Evolutionary conservation across 2,888 invertebrate species (phyloP), one percentile per base, ranked within the genome.

Genomic region (Lepidochrysops patricia): DNA sequence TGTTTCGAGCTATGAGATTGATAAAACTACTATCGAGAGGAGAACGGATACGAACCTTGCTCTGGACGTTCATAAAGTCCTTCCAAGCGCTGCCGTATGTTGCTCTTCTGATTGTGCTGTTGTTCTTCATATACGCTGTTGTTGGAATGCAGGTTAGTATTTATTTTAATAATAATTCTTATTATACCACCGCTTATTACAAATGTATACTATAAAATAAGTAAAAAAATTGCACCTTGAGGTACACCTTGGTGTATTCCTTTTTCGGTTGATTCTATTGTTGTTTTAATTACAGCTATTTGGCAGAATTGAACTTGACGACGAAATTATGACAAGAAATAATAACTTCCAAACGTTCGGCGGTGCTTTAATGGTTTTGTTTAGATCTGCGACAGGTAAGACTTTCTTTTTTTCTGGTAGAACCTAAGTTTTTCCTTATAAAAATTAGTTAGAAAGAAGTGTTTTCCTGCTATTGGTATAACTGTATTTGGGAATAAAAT

Each of bases 51-150:
- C 91, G 99, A 61, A 99, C 99, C 0, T 90, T 99, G 56, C 91
- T 99, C 5, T 99, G 99, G 99, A 99, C 99, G 2, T 99, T 99
- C 82, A 97, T 99, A 73, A 99, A 99, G 89, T 98, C 98, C 4
- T 99, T 99, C 89, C 96, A 99, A 91, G 99, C 99, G 5, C 90
- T 99, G 78, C 99, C 99, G 1, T 99, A 99, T 80, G 99, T 99
- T 65, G 99, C 98, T 0, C 91, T 99, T 65, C 91, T 99, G 60
- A 99, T 99, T 74, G 98, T 99, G 12, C 94, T 99, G 91, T 91
- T 99, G 65, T 99, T 99, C 90, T 99, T 99, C 89, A 99, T 99
- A 76, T 99, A 99, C 82, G 99, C 99, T 70, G 99, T 99, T 4
- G 98, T 99, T 75, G 99, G 99, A 66, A 99, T 99, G 99, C 98